phyloP scores from a whole-genome alignment of 1,140 invertebrate species.

The Brachionus plicatilis region DNA sequence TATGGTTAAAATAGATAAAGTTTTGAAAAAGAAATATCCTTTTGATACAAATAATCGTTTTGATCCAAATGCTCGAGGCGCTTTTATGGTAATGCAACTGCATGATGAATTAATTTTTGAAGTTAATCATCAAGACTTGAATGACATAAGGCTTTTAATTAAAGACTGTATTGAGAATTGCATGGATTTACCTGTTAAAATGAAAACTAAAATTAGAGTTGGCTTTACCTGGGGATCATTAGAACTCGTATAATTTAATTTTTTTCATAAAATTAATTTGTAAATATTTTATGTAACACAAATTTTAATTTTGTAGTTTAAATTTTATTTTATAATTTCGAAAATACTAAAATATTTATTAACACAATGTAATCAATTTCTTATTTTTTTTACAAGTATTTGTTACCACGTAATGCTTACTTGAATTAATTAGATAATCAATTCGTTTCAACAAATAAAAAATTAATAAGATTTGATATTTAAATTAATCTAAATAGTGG shows the following conservation, averaged over 20 bases:
- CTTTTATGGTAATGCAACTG: constrained; percentile 75
- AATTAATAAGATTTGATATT: no score
- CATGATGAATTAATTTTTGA: constrained; percentile 96
- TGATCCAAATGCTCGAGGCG: constrained; percentile 42
- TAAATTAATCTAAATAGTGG: no score
- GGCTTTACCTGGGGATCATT: constrained; percentile 70
- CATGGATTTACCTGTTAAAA: constrained; percentile 66
- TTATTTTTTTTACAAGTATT: no score
- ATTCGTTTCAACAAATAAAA: no score
- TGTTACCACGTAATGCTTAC: no score
- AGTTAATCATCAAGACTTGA: constrained; percentile 62
- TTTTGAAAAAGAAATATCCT: constrained; percentile 52
- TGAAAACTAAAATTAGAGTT: constrained; percentile 77
- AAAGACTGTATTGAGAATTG: constrained; percentile 74
- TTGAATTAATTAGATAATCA: no score
- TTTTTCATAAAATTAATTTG: neutral
- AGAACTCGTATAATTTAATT: constrained; percentile 43
- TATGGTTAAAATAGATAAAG: constrained; percentile 70
- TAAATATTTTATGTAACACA: neutral
- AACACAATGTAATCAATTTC: no score
- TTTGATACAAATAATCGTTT: neutral
- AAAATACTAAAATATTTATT: neutral
- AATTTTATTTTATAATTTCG: neutral
- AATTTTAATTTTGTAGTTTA: neutral
- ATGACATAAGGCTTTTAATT: constrained; percentile 64